These are phyloP conservation scores for Aldabrachelys gigantea DNA, from an alignment of 2,113 vertebrate species.

Conservation along the genomic window DNA sequence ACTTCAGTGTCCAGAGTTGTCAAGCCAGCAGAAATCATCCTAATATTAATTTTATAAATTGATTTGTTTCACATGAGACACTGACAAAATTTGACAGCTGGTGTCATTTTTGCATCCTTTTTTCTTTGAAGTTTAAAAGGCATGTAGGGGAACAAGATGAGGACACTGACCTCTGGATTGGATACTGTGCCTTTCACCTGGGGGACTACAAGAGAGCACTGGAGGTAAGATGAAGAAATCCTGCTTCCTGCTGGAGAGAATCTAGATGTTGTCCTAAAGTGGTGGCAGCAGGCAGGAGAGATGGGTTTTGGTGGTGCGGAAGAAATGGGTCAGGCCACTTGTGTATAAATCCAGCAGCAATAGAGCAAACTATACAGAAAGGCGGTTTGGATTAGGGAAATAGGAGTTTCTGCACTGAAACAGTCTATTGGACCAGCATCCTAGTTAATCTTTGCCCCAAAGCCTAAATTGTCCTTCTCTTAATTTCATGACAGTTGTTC, in stretches of 20 bases:
- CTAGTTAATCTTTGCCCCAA: neutral
- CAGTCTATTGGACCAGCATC: neutral
- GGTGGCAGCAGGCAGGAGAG: neutral
- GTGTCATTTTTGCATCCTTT: neutral
- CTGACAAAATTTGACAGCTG: neutral
- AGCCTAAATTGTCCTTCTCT: neutral
- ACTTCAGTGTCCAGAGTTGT: neutral
- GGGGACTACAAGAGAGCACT: conserved; percentile 94
- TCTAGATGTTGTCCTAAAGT: neutral
- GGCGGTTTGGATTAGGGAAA: neutral
- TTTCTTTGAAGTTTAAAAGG: conserved; percentile 88
- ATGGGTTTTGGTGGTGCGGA: neutral
- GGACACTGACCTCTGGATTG: conserved; percentile 89
- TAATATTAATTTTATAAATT: neutral
- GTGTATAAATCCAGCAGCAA: neutral
- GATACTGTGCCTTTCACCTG: conserved; percentile 94
- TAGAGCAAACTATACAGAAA: neutral
- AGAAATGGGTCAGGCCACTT: neutral
- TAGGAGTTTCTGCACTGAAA: neutral
- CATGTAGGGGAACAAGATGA: conserved; percentile 88
- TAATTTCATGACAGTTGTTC: neutral
- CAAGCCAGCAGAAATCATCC: fast-evolving
- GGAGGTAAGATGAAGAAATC: conserved; percentile 83
- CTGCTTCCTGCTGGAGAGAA: neutral
- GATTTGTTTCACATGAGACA: neutral